A percentile compares a stretch with the other conserved stretches of the same genome.
phyloP scores from a whole-genome alignment of 2,797 vertebrate genomes.

The Molossus alvarezi region DNA sequence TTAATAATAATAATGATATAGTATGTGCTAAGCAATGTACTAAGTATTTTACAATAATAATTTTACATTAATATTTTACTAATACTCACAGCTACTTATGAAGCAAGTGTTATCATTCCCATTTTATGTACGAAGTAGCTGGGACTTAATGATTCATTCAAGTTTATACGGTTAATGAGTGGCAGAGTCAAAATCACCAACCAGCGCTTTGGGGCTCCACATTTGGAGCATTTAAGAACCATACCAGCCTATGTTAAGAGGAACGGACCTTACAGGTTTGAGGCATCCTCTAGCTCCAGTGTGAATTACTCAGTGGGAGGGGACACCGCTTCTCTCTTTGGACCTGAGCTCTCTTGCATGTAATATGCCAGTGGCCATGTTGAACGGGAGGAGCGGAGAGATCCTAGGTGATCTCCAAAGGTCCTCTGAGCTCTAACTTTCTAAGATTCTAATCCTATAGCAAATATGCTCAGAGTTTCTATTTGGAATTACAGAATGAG shows the following conservation, averaged over 20 bases:
- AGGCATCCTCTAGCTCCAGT: background rate
- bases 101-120: background rate
- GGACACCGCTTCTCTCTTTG: background rate
- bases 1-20: background rate
- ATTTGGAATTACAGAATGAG: background rate
- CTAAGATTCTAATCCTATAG: background rate
- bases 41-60: background rate
- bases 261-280: background rate
- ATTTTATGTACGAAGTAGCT: background rate
- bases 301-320: background rate
- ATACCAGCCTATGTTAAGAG: background rate
- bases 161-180: background rate
- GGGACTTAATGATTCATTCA: slow-evolving; percentile 17
- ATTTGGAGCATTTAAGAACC: background rate
- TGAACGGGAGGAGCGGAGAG: background rate
- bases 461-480: background rate
- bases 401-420: background rate
- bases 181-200: background rate
- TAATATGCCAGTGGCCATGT: background rate
- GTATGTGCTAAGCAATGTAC: background rate
- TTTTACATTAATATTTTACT: slow-evolving; percentile 11
- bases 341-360: background rate
- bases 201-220: background rate
- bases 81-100: background rate
- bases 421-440: background rate